These are phyloP conservation scores for Eciton burchellii DNA, from an alignment of 1,140 invertebrate genomes.

Conservation along the genomic window DNA sequence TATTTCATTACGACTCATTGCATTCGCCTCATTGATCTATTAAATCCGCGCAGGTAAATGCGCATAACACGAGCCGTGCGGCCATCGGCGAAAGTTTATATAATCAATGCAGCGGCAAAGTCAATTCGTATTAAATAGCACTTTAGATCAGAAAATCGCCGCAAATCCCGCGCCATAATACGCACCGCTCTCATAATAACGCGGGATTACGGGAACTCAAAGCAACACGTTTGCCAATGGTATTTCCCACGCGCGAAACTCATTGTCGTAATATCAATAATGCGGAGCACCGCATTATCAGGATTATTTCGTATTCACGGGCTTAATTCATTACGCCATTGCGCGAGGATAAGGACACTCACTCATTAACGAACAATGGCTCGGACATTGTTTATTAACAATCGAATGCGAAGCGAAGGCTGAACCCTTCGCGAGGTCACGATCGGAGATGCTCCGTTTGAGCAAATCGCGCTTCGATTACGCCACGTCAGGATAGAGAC, in stretches of 20 bases:
- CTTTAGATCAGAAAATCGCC: slow-evolving; percentile 61
- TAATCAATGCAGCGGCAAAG: slow-evolving; percentile 53
- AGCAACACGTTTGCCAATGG: slow-evolving; percentile 56
- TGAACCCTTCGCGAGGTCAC: no score
- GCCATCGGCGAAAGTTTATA: slow-evolving; percentile 30
- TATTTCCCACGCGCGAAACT: slow-evolving; percentile 59
- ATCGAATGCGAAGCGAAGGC: no score
- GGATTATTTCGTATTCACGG: slow-evolving; percentile 57
- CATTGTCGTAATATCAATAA: slow-evolving; percentile 61
- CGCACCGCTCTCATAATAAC: slow-evolving; percentile 50
- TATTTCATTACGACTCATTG: slow-evolving; percentile 4
- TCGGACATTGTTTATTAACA: slow-evolving; percentile 30
- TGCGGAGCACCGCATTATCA: slow-evolving; percentile 50
- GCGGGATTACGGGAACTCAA: slow-evolving; percentile 46
- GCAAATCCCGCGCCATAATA: slow-evolving; percentile 56
- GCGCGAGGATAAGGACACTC: slow-evolving; percentile 39
- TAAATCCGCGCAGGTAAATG: neutral
- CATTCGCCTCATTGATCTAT: neutral
- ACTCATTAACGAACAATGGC: slow-evolving; percentile 12
- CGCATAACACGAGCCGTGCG: slow-evolving; percentile 12
- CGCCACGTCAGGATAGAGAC: no score
- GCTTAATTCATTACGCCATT: slow-evolving; percentile 54
- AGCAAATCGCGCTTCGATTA: no score
- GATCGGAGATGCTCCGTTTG: no score
- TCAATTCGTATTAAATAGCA: slow-evolving; percentile 59